These are phyloP conservation scores for Mystacides longicornis DNA, from an alignment of 2,888 invertebrate genomes.

Conservation along the genomic window DNA sequence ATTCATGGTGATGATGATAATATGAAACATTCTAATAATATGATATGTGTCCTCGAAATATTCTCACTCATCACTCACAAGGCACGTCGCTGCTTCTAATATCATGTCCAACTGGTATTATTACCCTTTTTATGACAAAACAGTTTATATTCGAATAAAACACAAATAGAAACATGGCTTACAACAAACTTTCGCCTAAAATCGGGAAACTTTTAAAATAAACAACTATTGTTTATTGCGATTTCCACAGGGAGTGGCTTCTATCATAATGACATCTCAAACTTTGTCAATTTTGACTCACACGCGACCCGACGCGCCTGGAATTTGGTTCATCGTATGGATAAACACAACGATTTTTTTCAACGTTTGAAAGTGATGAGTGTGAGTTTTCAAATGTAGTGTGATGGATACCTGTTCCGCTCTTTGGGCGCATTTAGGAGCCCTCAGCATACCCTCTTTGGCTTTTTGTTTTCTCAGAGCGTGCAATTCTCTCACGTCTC, in stretches of 20 bases:
- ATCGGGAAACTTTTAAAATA: slow-evolving; percentile 11
- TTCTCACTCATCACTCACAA: too few species aligned
- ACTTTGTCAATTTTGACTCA: slow-evolving; percentile 16
- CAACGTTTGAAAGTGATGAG: background rate
- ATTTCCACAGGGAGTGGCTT: slow-evolving; percentile 11
- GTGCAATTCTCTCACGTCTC: slow-evolving; percentile 62
- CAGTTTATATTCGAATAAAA: background rate
- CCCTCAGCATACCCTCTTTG: slow-evolving; percentile 20
- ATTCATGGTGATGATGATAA: too few species aligned
- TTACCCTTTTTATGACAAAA: background rate
- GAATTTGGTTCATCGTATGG: background rate
- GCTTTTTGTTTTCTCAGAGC: slow-evolving; percentile 35
- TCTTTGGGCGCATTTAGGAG: slow-evolving; percentile 22
- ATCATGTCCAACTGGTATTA: background rate
- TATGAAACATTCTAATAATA: too few species aligned
- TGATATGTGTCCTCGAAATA: too few species aligned
- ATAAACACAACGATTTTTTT: background rate
- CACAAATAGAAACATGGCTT: background rate
- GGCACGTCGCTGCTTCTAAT: too few species aligned
- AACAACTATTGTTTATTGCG: slow-evolving; percentile 12
- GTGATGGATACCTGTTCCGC: background rate
- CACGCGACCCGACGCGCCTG: slow-evolving; percentile 7
- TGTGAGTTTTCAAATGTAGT: background rate
- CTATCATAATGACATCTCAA: slow-evolving; percentile 16
- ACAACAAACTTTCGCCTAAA: slow-evolving; percentile 4